Base-by-base conservation (phyloP, 2,888 invertebrate genomes). In the Alcis repandata region DNA sequence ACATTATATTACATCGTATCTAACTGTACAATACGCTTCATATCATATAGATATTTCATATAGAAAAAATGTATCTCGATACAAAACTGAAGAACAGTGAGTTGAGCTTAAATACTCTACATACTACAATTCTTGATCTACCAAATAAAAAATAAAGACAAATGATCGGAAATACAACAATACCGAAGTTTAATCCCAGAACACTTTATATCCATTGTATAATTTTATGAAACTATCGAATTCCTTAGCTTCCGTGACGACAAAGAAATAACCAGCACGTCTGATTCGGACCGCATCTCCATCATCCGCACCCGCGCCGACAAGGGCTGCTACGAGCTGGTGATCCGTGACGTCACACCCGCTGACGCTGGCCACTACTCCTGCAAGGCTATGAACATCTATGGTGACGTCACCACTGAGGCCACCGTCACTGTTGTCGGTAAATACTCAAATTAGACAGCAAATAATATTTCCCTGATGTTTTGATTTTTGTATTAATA, bases 241-340 rank as follows among this genome's bases (percentile, higher is more conserved):
- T 51, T 56, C 41, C 83, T 36, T 80, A 98, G 98, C 93, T 98
- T 94, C 85, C 98, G 98, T 84, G 96, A 98, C 82, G 96, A 95
- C 52, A 94, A 94, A 53, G 95, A 96, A 80, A 96, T 99, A 70
- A 91, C 94, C 22, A 95, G 95, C 51, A 94, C 94, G 4, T 94
- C 96, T 40, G 95, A 95, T 57, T 94, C 95, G 45, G 95, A 95
- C 51, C 95, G 95, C 62, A 94, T 96, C 62, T 96, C 95, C 74
- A 95, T 97, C 62, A 92, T 96, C 52, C 94, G 95, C 22, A 96
- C 97, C 8, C 96, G 96, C 72, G 95, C 97, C 0, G 97, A 97
- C 58, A 95, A 95, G 67, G 98, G 98, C 54, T 98, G 96, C 85
- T 98, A 98, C 87, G 98, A 98, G 84, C 87, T 99, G 59, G 95